These are phyloP conservation scores for Oncorhynchus tshawytscha DNA, from an alignment of 2,113 vertebrate genomes.

Conservation along the genomic window DNA sequence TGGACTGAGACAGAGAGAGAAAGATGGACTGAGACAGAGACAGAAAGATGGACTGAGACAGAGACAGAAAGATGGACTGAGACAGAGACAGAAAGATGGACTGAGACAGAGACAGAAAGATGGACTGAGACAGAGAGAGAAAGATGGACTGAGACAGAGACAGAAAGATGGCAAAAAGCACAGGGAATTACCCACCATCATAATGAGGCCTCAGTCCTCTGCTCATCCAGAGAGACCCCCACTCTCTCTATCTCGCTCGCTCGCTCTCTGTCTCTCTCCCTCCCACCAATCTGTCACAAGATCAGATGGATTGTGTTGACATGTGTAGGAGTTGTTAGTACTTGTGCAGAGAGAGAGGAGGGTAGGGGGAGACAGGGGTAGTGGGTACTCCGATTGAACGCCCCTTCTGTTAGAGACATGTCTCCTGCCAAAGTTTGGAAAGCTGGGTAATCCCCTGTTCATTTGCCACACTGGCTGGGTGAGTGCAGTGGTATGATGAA, in stretches of 20 bases:
- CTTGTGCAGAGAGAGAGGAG: conserved; percentile 36
- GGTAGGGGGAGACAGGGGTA: conserved; percentile 18
- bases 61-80: too few relatives aligned
- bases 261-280: neutral
- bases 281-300: conserved; percentile 48
- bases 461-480: conserved; percentile 57
- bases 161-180: neutral
- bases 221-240: neutral
- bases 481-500: conserved; percentile 67
- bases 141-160: too few relatives aligned
- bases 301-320: conserved; percentile 58
- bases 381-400: conserved; percentile 8
- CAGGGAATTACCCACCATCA: conserved; percentile 5
- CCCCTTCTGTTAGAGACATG: conserved; percentile 41
- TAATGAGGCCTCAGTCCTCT: neutral
- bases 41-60: too few relatives aligned
- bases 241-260: conserved; percentile 27
- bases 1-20: too few relatives aligned
- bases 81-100: too few relatives aligned
- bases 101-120: too few relatives aligned
- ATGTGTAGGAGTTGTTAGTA: conserved; percentile 56
- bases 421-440: conserved; percentile 56
- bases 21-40: too few relatives aligned
- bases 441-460: conserved; percentile 61
- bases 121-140: neutral